These are phyloP conservation scores for Tipula lateralis DNA, from an alignment of 2,888 invertebrate species.

Conservation along the genomic window DNA sequence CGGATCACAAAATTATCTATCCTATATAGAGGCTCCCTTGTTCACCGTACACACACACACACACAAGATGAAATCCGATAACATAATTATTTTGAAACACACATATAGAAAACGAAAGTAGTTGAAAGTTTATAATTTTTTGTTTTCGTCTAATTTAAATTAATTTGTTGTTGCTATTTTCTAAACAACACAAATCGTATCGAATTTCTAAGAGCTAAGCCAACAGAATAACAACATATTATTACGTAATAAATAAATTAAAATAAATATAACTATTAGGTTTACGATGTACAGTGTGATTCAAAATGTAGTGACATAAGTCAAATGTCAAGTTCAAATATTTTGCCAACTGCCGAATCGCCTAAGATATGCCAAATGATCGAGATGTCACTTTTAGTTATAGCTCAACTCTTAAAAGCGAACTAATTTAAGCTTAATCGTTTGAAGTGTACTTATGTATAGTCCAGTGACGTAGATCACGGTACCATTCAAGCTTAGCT, in stretches of 20 bases:
- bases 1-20: not conserved
- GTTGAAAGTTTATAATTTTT: not conserved
- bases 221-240: not conserved
- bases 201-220: not conserved
- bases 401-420: no score
- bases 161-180: not conserved
- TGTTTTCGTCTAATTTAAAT: not conserved
- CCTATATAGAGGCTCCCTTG: no score
- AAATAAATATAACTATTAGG: not conserved
- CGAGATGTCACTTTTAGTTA: no score
- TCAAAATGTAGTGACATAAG: not conserved
- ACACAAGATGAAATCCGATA: not conserved
- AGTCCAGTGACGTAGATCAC: no score
- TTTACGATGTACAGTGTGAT: not conserved
- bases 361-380: no score
- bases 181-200: not conserved
- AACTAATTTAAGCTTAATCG: no score
- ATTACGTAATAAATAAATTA: not conserved
- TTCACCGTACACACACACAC: not conserved
- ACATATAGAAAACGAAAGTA: conserved; percentile 3
- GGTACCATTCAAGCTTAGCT: no score
- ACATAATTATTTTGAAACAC: not conserved
- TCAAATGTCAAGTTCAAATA: no score
- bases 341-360: no score
- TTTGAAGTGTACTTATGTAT: no score